Base-by-base conservation (phyloP, 2,797 vertebrate species). In the Acipenser oxyrinchus region DNA sequence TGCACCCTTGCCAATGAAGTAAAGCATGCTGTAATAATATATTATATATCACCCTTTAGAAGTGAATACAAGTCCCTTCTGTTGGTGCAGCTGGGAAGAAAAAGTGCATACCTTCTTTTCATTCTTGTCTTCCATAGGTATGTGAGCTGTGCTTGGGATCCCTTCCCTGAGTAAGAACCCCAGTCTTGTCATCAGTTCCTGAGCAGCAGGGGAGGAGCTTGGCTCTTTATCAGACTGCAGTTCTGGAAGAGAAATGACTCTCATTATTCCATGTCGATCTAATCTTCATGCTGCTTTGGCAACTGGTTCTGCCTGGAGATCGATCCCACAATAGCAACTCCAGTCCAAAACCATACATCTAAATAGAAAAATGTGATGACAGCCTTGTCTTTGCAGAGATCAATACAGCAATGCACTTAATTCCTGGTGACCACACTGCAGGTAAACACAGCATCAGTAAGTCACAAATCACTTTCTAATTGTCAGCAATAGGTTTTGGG, bases 151-250 rank as follows among this genome's bases (percentile, higher is more conserved):
- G 75, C 90, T 85, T 69, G 96, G 94, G 87, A 99, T 96, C 75
- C 94, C 94, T 94, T 99, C 96, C 83, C 96, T 96, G 81, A 99
- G 90, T 83, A 98, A 90, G 89, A 99, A 98, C 67, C 96, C 96
- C 85, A 98, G 78, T 81, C 96, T 93, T 81, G 96, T 99, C 96
- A 99, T 97, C 91, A 99, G 80, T 88, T 99, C 96, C 84, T 98
- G 96, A 84, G 94, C 94, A 83, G 96, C 95, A 73, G 95, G 94
- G 51, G 95, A 96, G 91, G 95, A 93, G 89, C 88, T 89, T 8
- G 88, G 83, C 78, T 92, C 91, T 85, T 91, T 93, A 80, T 92
- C 88, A 12, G 85, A 76, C 74, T 90, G 92, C 78, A 88, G 87
- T 88, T 94, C 92, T 93, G 81, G 65, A 78, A 71, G 71, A 81